Evolutionary conservation across 2,797 vertebrate genomes (phyloP), one percentile per base, ranked within the genome.

Genomic region (Diplodus puntazzo): DNA sequence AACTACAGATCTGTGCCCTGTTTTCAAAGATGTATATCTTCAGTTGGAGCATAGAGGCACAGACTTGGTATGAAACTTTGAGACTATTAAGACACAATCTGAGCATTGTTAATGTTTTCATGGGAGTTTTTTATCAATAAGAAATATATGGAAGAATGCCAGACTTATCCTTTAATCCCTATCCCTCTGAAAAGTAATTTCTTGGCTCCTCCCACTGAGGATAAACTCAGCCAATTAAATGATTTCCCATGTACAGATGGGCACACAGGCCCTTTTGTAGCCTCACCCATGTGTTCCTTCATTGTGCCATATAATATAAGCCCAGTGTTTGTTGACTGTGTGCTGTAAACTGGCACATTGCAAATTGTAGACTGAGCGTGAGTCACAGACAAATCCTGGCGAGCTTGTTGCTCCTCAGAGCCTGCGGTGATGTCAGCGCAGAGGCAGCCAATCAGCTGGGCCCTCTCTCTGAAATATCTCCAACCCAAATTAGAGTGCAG

Each of bases 381-480:
- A 92, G 74, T 89, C 88, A 88, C 76, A 57, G 79, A 80, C 81
- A 71, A 79, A 82, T 71, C 66, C 84, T 91, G 89, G 85, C 73
- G 11, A 76, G 86, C 73, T 59, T 66, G 54, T 60, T 73, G 86
- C 53, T 69, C 70, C 65, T 75, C 53, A 25, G 74, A 75, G 80
- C 67, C 73, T 55, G 58, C 0, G 11, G 64, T 90, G 87, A 88
- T 76, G 80, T 91, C 86, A 83, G 54, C 39, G 14, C 5, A 20
- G 42, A 78, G 61, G 46, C 58, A 57, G 69, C 58, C 85, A 88
- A 81, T 86, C 65, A 79, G 62, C 64, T 25, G 54, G 43, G 45
- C 34, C 23, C 55, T 49, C 42, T 66, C 42, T 53, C 60, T 63
- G 66, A 80, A 82, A 85, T 75, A 78, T 65, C 76, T 65, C 59